Evolutionary conservation across 2,888 invertebrate species (phyloP).

Genomic region (Callinectes sapidus): DNA sequence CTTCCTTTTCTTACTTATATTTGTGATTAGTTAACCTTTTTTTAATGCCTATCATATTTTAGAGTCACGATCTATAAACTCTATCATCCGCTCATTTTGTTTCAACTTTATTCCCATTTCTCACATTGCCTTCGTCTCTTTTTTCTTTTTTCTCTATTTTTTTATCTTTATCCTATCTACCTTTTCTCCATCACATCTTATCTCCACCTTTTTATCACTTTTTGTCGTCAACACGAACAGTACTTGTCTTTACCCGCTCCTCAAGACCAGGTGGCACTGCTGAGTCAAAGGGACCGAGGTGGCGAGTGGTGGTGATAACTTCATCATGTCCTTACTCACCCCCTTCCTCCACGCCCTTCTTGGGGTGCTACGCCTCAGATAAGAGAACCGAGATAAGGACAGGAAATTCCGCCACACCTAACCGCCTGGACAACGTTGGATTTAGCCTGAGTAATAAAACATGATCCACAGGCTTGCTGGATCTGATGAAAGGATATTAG

Average conservation of each 20-base stretch:
- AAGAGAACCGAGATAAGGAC: slow-evolving; percentile 35
- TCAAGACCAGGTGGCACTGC: not conserved
- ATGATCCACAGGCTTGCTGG: not conserved
- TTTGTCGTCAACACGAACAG: not conserved
- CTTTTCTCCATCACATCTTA: not conserved
- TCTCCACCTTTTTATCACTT: not conserved
- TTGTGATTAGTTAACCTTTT: not conserved
- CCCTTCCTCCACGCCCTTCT: not conserved
- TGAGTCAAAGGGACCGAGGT: slow-evolving; percentile 12
- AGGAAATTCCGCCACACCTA: slow-evolving; percentile 34
- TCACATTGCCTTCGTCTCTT: not conserved
- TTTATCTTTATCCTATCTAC: not conserved
- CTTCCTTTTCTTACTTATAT: not conserved
- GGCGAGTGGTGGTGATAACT: slow-evolving; percentile 24
- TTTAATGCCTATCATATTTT: too few relatives aligned
- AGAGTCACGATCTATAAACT: not conserved
- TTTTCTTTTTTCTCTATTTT: not conserved
- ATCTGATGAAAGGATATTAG: not conserved
- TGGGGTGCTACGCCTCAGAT: not conserved
- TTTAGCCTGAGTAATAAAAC: not conserved
- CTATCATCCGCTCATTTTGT: not conserved
- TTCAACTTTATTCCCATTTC: too few relatives aligned
- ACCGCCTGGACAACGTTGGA: not conserved
- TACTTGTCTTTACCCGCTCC: not conserved
- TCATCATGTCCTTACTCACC: not conserved